Conservation (phyloP, 2,888 invertebrate genomes). For the Plagodis pulveraria region DNA sequence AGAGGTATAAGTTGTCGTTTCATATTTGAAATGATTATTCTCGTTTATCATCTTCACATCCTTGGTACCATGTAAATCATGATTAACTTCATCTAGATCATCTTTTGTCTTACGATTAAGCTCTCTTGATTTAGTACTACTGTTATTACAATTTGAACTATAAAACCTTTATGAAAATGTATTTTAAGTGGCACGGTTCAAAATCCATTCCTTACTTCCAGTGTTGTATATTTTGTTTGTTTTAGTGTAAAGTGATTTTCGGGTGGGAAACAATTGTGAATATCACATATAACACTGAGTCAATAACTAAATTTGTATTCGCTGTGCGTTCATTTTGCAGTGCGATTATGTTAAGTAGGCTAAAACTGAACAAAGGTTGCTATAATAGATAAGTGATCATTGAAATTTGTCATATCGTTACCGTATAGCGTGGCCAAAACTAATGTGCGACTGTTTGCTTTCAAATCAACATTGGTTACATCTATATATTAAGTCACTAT, state of each 20-base stretch:
- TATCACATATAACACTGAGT: slow-evolving; percentile 39
- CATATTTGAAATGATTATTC: slow-evolving; percentile 5
- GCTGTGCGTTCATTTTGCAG: background rate
- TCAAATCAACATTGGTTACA: too few species aligned
- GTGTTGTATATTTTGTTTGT: slow-evolving; percentile 64
- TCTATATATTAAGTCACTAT: too few species aligned
- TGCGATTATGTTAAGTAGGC: background rate
- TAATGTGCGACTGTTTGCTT: too few species aligned
- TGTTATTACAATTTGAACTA: slow-evolving; percentile 10
- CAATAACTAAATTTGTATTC: slow-evolving; percentile 26
- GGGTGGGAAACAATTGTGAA: slow-evolving; percentile 55
- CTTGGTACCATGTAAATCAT: slow-evolving; percentile 3
- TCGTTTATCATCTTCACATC: slow-evolving; percentile 4
- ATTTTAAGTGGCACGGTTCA: slow-evolving; percentile 27
- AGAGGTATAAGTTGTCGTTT: slow-evolving; percentile 12
- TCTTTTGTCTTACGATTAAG: slow-evolving; percentile 8
- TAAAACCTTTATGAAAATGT: slow-evolving; percentile 6
- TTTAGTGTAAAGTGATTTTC: slow-evolving; percentile 57
- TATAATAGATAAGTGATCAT: too few species aligned
- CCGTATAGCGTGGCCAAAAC: too few species aligned
- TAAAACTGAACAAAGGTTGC: too few species aligned
- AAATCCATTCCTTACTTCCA: slow-evolving; percentile 57
- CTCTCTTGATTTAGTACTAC: slow-evolving; percentile 16
- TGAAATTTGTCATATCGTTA: too few species aligned
- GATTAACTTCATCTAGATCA: background rate